These are phyloP conservation scores for Cenopis cana DNA, from an alignment of 2,888 invertebrate genomes.

Conservation along the genomic window DNA sequence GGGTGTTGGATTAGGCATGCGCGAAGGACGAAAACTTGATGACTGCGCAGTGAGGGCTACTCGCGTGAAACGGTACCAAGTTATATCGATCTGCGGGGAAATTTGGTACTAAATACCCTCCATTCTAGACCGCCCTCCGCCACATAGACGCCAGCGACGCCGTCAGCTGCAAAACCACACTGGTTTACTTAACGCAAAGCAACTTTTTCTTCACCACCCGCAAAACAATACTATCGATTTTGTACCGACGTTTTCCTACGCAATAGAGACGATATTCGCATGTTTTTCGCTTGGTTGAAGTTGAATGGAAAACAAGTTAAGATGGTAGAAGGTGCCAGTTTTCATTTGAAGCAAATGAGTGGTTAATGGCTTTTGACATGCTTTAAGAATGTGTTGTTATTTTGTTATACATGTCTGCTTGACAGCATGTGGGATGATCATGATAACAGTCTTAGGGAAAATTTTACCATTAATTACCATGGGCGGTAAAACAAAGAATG, in stretches of 20 bases:
- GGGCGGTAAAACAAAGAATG: too few relatives aligned
- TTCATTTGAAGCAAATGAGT: slow-evolving; percentile 7
- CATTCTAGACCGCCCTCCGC: slow-evolving; percentile 2
- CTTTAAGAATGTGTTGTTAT: slow-evolving; percentile 1
- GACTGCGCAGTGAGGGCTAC: slow-evolving; percentile 17
- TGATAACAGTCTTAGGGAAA: background rate
- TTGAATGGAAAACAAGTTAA: background rate
- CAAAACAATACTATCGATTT: background rate
- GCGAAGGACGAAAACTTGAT: slow-evolving; percentile 16
- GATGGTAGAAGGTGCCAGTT: slow-evolving; percentile 3
- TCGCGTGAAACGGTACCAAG: slow-evolving; percentile 1
- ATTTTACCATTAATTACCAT: background rate
- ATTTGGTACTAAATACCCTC: slow-evolving; percentile 13
- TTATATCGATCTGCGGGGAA: slow-evolving; percentile 25
- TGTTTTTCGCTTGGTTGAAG: background rate
- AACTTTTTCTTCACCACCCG: background rate
- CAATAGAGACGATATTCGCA: background rate
- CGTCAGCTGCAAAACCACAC: background rate
- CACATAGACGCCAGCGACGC: slow-evolving; percentile 29
- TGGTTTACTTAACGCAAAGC: slow-evolving; percentile 17
- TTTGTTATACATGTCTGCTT: background rate
- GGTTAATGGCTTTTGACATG: slow-evolving; percentile 4
- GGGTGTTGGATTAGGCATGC: slow-evolving; percentile 21
- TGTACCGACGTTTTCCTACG: background rate
- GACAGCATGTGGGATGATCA: slow-evolving; percentile 12